Percentiles rank a stretch among this genome's conserved stretches.
phyloP scores from a whole-genome alignment of 2,888 invertebrate species.

The Drosophila falleni region DNA sequence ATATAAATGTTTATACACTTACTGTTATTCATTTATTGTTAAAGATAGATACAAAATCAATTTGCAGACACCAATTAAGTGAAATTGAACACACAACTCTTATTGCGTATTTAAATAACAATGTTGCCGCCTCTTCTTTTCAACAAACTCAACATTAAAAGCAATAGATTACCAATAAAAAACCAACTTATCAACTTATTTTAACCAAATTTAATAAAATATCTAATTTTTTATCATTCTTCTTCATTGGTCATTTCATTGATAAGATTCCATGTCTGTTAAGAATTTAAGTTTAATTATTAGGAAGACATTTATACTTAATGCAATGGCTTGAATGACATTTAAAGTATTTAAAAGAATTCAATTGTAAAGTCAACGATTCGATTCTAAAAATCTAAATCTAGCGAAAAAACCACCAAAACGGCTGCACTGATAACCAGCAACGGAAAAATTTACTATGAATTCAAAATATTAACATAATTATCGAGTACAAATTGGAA shows the following conservation, averaged over 20 bases:
- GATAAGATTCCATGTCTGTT: not conserved
- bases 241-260: not conserved
- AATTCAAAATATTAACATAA: not conserved
- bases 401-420: not conserved
- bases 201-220: not conserved
- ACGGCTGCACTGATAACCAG: not conserved
- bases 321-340: not conserved
- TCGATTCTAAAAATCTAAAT: not conserved
- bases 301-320: not conserved
- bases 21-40: not conserved
- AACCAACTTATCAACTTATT: not conserved
- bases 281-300: not conserved
- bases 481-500: not conserved
- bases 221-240: not conserved
- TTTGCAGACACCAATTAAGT: not conserved
- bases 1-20: not conserved
- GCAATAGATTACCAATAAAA: not conserved
- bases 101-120: not conserved
- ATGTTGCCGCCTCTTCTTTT: not conserved
- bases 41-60: not conserved
- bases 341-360: not conserved
- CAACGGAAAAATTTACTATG: not conserved
- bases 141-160: not conserved
- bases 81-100: constrained; percentile 3
- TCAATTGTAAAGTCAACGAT: not conserved